A percentile compares a stretch with the other conserved stretches of the same genome.
Conservation (phyloP, 2,888 invertebrate genomes). For the Arrhopalites spinosus region DNA sequence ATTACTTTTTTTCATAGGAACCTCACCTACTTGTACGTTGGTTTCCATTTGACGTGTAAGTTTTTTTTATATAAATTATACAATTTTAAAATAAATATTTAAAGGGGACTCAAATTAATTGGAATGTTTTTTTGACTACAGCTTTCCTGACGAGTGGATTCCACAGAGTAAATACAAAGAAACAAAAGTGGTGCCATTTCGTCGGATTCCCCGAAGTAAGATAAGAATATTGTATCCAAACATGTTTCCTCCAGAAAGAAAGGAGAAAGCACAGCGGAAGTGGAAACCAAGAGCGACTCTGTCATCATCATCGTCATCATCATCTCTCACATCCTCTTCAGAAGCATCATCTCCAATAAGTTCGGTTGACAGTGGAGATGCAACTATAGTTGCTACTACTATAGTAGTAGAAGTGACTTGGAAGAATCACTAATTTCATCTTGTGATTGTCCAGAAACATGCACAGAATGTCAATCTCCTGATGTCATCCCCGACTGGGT, state of each 20-base stretch:
- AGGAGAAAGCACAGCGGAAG: slow-evolving; percentile 45
- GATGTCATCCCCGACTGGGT: slow-evolving; percentile 17
- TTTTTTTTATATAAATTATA: slow-evolving; percentile 55
- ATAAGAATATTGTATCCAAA: slow-evolving; percentile 52
- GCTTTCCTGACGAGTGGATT: slow-evolving; percentile 55
- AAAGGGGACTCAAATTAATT: neutral
- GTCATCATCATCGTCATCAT: neutral
- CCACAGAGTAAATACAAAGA: slow-evolving; percentile 48
- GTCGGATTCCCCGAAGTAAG: slow-evolving; percentile 52
- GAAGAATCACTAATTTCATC: too few species aligned
- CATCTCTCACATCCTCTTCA: slow-evolving; percentile 1
- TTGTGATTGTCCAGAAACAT: neutral
- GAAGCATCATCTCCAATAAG: slow-evolving; percentile 16
- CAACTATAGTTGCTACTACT: neutral
- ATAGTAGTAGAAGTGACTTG: too few species aligned
- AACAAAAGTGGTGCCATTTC: slow-evolving; percentile 52
- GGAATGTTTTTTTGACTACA: too few species aligned
- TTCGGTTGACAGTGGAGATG: neutral
- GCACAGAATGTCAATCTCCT: too few species aligned
- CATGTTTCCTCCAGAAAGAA: slow-evolving; percentile 50
- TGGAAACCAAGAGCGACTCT: slow-evolving; percentile 21
- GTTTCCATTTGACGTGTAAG: slow-evolving; percentile 86
- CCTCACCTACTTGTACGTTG: slow-evolving; percentile 78
- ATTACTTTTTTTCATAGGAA: too few species aligned
- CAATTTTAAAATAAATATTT: neutral